These are phyloP conservation scores for Thamnophis elegans DNA, from an alignment of 2,797 vertebrate species.

Conservation along the genomic window DNA sequence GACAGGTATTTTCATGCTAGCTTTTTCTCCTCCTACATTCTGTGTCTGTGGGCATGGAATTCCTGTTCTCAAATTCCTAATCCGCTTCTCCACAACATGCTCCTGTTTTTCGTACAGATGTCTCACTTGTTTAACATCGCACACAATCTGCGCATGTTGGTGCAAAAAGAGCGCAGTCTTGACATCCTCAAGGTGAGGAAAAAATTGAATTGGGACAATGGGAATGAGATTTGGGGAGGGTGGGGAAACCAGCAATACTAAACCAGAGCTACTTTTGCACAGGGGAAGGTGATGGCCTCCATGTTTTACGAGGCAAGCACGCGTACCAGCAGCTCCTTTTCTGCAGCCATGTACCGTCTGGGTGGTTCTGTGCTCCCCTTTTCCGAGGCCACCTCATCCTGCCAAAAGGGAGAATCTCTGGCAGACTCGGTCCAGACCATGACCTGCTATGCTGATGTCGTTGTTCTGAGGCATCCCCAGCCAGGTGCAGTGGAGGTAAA, in stretches of 20 bases:
- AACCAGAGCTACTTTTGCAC: not conserved
- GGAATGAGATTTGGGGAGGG: not conserved
- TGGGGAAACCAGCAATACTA: accelerated
- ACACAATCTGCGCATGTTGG: conserved; percentile 87
- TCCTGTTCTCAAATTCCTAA: conserved; percentile 20
- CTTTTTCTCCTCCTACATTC: not conserved
- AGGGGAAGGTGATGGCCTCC: conserved; percentile 96
- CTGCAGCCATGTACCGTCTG: conserved; percentile 91
- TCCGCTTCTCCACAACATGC: accelerated
- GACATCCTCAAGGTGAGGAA: conserved; percentile 88
- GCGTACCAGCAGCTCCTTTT: conserved; percentile 91
- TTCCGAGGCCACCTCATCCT: conserved; percentile 88
- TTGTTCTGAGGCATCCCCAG: conserved; percentile 90
- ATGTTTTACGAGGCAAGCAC: conserved; percentile 99
- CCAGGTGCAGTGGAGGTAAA: conserved; percentile 92
- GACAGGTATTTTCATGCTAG: conserved; percentile 78
- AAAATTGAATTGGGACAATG: not conserved
- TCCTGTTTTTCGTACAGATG: conserved; percentile 69
- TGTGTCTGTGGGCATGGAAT: not conserved
- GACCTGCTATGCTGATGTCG: conserved; percentile 91
- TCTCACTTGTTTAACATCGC: conserved; percentile 95
- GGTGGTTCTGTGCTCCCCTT: conserved; percentile 91
- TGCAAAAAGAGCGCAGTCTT: conserved; percentile 91
- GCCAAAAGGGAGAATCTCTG: conserved; percentile 93
- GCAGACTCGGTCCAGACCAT: conserved; percentile 93